phyloP scores from a whole-genome alignment of 2,113 vertebrate genomes.

The Lepus americanus region DNA sequence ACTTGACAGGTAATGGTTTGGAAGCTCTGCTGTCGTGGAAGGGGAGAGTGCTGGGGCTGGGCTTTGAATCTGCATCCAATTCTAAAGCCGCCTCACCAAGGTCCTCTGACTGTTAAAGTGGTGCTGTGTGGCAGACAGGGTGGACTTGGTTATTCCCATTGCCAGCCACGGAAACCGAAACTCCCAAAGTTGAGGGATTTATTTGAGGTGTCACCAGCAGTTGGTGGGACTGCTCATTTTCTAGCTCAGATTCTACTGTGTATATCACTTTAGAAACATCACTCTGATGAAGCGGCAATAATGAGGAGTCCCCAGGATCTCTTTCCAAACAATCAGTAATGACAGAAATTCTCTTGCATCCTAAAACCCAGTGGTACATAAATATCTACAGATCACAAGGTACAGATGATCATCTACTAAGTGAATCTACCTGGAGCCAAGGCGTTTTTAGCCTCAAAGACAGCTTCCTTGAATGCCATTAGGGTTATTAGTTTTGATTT shows the following conservation, averaged over 20 bases:
- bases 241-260: neutral
- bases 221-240: neutral
- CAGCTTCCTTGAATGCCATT: neutral
- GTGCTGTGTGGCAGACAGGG: neutral
- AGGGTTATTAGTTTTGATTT: neutral
- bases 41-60: neutral
- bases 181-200: neutral
- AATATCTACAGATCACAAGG: neutral
- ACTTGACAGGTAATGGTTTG: neutral
- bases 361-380: neutral
- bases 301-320: neutral
- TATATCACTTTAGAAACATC: slow-evolving; percentile 6
- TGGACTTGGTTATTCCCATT: neutral
- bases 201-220: neutral
- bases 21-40: neutral
- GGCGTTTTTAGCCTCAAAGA: neutral
- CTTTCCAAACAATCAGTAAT: neutral
- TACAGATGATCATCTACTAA: neutral
- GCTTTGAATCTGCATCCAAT: neutral
- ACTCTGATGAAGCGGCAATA: neutral
- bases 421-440: neutral
- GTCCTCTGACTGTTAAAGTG: neutral
- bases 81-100: neutral
- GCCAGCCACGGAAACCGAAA: neutral
- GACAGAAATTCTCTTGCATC: neutral